These are phyloP conservation scores for Beroe forskalii DNA, from an alignment of 37 sponge, comb jelly and placozoan genomes.

Conservation along the genomic window DNA sequence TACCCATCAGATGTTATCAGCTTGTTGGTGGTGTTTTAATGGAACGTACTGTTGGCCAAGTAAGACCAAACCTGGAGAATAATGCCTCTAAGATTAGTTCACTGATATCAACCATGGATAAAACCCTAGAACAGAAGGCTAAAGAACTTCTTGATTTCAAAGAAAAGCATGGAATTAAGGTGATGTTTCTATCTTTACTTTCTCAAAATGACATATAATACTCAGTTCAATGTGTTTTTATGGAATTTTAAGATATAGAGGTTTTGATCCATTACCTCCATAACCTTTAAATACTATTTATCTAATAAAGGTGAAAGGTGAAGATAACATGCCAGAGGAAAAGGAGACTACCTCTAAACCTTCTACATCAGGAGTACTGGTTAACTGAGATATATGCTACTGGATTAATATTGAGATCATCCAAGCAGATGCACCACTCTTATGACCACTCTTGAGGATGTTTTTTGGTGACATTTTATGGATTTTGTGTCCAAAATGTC, in stretches of 20 bases:
- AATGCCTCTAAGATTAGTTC: constrained; percentile 74
- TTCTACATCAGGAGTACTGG: constrained; percentile 13
- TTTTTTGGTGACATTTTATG: no score
- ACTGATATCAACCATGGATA: constrained; percentile 62
- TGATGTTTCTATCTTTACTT: no score
- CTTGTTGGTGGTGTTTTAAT: constrained; percentile 91
- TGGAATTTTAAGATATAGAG: no score
- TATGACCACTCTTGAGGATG: no score
- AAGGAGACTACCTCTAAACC: background rate
- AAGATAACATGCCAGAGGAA: background rate
- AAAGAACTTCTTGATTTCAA: constrained; percentile 77
- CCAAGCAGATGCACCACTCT: no score
- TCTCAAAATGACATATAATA: no score
- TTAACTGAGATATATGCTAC: constrained; percentile 12
- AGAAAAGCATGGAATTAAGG: constrained; percentile 81
- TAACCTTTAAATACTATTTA: no score
- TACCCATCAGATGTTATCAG: constrained; percentile 87
- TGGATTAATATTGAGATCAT: no score
- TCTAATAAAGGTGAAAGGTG: constrained; percentile 55
- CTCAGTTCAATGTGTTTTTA: no score
- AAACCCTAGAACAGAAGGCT: constrained; percentile 78
- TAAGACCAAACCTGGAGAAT: constrained; percentile 77
- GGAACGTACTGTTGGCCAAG: constrained; percentile 89
- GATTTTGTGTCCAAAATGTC: no score
- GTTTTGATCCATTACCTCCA: no score